Evolutionary conservation across 2,888 invertebrate species (phyloP).

Genomic region (Proisotoma minuta): DNA sequence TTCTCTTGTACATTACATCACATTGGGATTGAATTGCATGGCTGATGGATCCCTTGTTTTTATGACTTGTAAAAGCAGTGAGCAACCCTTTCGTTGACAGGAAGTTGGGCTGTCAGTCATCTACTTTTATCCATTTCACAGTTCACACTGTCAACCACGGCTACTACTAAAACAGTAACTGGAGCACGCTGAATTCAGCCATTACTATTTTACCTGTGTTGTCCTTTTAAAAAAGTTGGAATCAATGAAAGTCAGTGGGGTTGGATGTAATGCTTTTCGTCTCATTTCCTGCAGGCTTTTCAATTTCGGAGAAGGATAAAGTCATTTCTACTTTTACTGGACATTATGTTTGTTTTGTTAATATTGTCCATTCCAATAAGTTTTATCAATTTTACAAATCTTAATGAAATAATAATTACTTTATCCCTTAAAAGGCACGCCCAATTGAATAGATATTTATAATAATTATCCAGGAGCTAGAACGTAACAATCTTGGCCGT

Average conservation of each 20-base stretch:
- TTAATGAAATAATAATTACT: not conserved
- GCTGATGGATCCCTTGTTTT: conserved; percentile 24
- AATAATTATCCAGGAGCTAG: not conserved
- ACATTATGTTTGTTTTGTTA: not conserved
- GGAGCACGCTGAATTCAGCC: not conserved
- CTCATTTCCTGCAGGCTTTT: not conserved
- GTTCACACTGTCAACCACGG: conserved; percentile 4
- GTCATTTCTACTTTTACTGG: not conserved
- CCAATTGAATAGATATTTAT: not conserved
- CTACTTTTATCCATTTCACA: conserved; percentile 9
- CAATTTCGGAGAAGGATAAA: not conserved
- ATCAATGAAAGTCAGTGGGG: not conserved
- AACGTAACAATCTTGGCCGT: too few relatives aligned
- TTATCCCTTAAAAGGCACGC: not conserved
- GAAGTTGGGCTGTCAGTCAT: conserved; percentile 14
- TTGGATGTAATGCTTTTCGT: not conserved
- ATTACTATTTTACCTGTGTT: not conserved
- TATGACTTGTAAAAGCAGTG: conserved; percentile 1
- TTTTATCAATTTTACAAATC: not conserved
- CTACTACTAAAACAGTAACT: not conserved
- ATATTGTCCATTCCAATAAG: not conserved
- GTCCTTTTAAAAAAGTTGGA: not conserved
- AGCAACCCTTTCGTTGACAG: conserved; percentile 13
- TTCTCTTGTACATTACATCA: not conserved
- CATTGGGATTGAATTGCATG: conserved; percentile 9